These are phyloP conservation scores for Thymallus thymallus DNA, from an alignment of 2,113 vertebrate species.

Conservation along the genomic window DNA sequence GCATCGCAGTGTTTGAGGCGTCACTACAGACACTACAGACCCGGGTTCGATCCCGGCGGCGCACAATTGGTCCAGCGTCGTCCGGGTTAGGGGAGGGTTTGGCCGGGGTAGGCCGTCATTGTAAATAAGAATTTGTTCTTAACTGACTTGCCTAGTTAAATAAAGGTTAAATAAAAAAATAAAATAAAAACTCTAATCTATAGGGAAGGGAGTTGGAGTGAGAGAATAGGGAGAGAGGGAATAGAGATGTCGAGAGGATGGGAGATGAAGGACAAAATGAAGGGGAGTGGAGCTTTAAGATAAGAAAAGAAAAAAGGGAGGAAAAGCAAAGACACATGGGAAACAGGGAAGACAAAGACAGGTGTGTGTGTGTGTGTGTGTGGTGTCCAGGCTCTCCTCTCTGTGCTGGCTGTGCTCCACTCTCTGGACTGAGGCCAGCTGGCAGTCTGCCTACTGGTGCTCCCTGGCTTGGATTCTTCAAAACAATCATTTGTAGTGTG, in stretches of 20 bases:
- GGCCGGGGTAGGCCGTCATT: too few relatives aligned
- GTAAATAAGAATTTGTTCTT: too few relatives aligned
- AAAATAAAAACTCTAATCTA: not conserved
- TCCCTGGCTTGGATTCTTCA: slow-evolving; percentile 78
- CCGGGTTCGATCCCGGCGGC: too few relatives aligned
- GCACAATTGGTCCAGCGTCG: too few relatives aligned
- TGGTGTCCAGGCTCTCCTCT: slow-evolving; percentile 60
- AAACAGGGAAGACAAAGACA: slow-evolving; percentile 34
- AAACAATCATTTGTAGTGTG: slow-evolving; percentile 76
- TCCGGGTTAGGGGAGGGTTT: too few relatives aligned
- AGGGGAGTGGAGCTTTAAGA: slow-evolving; percentile 59
- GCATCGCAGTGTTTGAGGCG: too few relatives aligned
- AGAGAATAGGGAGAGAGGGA: not conserved
- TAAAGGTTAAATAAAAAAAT: too few relatives aligned
- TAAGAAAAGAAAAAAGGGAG: slow-evolving; percentile 2
- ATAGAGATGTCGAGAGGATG: not conserved
- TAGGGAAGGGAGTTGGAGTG: not conserved
- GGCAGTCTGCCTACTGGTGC: slow-evolving; percentile 69
- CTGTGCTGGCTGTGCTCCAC: slow-evolving; percentile 63
- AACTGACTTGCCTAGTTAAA: too few relatives aligned
- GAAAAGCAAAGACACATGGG: slow-evolving; percentile 38
- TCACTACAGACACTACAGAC: too few relatives aligned
- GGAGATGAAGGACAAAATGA: slow-evolving; percentile 54
- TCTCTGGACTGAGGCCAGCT: slow-evolving; percentile 72
- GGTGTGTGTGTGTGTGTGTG: slow-evolving; percentile 27